phyloP scores from a whole-genome alignment of 2,888 invertebrate species.

The Odontomyia ornata region DNA sequence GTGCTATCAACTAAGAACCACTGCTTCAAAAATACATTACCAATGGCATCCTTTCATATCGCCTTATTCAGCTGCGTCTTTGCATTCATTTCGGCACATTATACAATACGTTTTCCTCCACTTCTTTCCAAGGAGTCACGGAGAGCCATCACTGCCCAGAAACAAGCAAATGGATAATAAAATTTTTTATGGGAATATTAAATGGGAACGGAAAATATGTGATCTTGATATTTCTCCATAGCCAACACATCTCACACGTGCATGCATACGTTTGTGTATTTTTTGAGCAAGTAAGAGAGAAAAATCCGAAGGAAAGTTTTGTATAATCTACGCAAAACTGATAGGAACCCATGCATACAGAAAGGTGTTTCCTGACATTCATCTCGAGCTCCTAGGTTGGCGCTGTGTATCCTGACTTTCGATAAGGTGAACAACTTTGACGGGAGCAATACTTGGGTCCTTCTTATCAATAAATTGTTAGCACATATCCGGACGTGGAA shows the following conservation, averaged over 20 bases:
- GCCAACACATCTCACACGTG: background rate
- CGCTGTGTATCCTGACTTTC: background rate
- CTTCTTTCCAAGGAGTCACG: background rate
- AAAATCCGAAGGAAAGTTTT: background rate
- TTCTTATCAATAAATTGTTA: conserved; percentile 40
- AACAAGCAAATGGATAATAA: conserved; percentile 30
- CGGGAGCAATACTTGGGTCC: conserved; percentile 2
- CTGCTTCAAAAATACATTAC: no score
- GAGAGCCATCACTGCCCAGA: background rate
- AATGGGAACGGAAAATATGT: conserved; percentile 5
- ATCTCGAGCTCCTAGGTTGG: background rate
- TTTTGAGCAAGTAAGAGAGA: background rate
- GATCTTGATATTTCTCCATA: background rate
- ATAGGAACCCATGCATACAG: conserved; percentile 3
- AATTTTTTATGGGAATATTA: conserved; percentile 23
- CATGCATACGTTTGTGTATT: no score
- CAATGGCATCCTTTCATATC: no score
- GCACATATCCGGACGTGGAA: conserved; percentile 28
- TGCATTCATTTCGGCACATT: no score
- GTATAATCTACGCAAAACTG: conserved; percentile 5
- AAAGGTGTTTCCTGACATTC: background rate
- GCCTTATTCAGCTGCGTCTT: no score
- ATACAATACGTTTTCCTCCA: no score
- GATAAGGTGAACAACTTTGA: background rate
- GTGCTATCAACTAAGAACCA: no score